These are phyloP conservation scores for Lasioglossum oenotherae DNA, from an alignment of 2,888 invertebrate species.

Conservation along the genomic window DNA sequence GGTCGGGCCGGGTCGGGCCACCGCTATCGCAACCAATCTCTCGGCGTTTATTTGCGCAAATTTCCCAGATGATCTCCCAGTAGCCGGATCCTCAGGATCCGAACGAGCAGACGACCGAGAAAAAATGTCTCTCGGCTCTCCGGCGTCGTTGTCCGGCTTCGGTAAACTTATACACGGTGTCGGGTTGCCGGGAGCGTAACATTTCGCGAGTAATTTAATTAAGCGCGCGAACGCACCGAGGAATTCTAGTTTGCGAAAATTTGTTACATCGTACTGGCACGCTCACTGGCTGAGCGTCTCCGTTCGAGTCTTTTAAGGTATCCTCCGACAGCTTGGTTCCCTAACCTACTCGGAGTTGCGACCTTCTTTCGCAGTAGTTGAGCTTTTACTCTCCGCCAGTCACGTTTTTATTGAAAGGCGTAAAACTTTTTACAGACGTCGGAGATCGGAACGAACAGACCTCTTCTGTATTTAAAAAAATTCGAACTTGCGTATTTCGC, in stretches of 20 bases:
- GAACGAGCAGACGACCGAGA: not conserved
- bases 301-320: not conserved
- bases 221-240: not conserved
- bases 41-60: conserved; percentile 25
- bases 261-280: not conserved
- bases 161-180: conserved; percentile 47
- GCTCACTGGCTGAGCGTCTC: not conserved
- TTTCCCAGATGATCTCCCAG: not conserved
- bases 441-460: not conserved
- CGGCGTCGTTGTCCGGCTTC: conserved; percentile 31
- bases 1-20: conserved; percentile 6
- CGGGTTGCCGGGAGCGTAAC: conserved; percentile 15
- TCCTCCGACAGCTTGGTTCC: not conserved
- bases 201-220: conserved; percentile 24
- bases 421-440: conserved; percentile 2
- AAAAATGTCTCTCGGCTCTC: not conserved
- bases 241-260: not conserved
- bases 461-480: not conserved
- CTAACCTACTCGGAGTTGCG: not conserved
- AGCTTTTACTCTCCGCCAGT: not conserved
- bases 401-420: not conserved
- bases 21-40: conserved; percentile 28
- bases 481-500: no score
- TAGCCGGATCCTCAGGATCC: not conserved
- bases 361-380: not conserved